Evolutionary conservation across 1,140 invertebrate genomes (phyloP).

Genomic region (Plectrocnemia conspersa): DNA sequence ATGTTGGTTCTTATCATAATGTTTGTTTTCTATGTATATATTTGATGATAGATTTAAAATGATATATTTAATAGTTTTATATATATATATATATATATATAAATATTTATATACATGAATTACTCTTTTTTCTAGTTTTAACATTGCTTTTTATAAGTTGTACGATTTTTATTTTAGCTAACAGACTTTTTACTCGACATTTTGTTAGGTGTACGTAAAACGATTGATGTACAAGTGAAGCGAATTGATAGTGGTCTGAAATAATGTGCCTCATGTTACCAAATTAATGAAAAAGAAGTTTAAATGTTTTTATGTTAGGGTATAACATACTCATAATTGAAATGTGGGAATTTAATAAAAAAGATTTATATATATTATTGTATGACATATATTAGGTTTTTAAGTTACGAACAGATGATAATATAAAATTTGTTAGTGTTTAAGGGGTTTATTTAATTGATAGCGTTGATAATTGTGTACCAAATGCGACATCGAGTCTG

Average conservation of each 20-base stretch:
- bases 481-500: conserved; percentile 30
- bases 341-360: neutral
- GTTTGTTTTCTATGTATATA: too few species aligned
- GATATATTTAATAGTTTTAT: too few species aligned
- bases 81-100: too few species aligned
- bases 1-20: too few species aligned
- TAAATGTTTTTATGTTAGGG: conserved; percentile 9
- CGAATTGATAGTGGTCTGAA: conserved; percentile 32
- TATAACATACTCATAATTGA: conserved; percentile 5
- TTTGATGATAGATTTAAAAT: too few species aligned
- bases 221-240: conserved; percentile 9
- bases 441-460: conserved; percentile 34
- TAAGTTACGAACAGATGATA: conserved; percentile 34
- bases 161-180: too few species aligned
- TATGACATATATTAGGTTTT: conserved; percentile 12
- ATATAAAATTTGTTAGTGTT: conserved; percentile 34
- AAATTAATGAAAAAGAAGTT: conserved; percentile 28
- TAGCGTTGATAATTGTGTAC: conserved; percentile 27
- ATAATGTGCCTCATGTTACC: conserved; percentile 36
- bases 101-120: too few species aligned
- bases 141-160: too few species aligned
- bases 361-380: neutral
- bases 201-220: too few species aligned
- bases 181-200: too few species aligned
- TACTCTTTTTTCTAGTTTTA: too few species aligned